phyloP scores from a whole-genome alignment of 92 coral and sea anemone species.

The Zoanthus solanderi region DNA sequence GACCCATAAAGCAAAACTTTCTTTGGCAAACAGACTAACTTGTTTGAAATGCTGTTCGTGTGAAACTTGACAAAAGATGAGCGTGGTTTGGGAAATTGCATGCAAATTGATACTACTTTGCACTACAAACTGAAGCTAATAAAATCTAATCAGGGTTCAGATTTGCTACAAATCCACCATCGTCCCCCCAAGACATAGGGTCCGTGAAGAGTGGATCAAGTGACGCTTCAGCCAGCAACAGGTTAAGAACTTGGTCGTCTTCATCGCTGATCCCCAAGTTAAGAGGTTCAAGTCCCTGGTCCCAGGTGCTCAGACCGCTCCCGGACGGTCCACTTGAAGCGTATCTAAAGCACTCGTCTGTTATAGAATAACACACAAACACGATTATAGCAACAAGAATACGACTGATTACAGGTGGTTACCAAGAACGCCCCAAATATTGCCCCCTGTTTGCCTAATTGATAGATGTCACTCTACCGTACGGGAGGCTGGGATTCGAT shows the following conservation, averaged over 20 bases:
- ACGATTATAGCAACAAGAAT: background rate
- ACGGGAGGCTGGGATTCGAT: no score
- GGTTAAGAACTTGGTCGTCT: conserved; percentile 81
- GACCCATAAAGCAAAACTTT: no score
- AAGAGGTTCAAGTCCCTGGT: conserved; percentile 34
- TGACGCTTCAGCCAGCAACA: conserved; percentile 85
- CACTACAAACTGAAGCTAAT: background rate
- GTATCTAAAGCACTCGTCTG: conserved; percentile 18
- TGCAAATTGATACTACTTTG: background rate
- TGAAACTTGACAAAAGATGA: no score
- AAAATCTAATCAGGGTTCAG: conserved; percentile 53
- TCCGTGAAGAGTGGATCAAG: conserved; percentile 70
- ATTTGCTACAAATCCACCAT: conserved; percentile 61
- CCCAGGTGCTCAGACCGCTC: conserved; percentile 9
- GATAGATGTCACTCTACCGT: no score
- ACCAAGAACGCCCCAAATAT: no score
- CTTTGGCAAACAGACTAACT: no score
- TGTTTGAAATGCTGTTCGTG: no score
- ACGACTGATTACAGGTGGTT: no score
- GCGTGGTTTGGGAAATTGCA: background rate
- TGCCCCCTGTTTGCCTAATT: no score
- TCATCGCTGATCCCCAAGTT: conserved; percentile 78
- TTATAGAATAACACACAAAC: background rate
- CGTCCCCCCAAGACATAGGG: conserved; percentile 73
- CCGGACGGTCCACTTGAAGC: conserved; percentile 3